phyloP scores from a whole-genome alignment of 2,113 vertebrate species.

The Synchiropus splendidus region DNA sequence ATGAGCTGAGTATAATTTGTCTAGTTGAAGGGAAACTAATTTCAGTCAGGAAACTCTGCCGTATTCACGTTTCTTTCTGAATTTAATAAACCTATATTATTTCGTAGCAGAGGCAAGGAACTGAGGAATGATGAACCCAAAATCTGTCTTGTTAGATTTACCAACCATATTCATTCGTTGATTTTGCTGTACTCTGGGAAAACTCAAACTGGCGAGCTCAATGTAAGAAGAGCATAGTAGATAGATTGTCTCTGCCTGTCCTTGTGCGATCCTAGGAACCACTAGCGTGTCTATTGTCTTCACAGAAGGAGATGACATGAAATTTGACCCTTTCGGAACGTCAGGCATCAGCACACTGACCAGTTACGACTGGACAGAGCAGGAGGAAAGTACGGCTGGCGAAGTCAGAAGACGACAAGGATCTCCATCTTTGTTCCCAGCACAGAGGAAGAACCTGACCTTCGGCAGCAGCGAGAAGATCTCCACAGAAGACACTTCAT shows the following conservation, averaged over 20 bases:
- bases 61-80: no score
- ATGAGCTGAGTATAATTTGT: no score
- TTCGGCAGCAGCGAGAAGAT: constrained; percentile 84
- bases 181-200: no score
- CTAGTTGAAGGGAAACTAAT: no score
- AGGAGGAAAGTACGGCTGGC: constrained; percentile 66
- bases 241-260: constrained; percentile 14
- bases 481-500: constrained; percentile 62
- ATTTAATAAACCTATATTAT: no score
- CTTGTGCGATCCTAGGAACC: constrained; percentile 42
- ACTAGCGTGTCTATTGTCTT: constrained; percentile 65
- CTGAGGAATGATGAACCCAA: no score
- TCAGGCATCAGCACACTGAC: constrained; percentile 73
- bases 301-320: constrained; percentile 89
- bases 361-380: constrained; percentile 84
- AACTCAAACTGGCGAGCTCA: no score
- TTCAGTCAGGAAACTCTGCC: no score
- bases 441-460: constrained; percentile 77
- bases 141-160: no score
- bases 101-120: no score
- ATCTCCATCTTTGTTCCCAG: constrained; percentile 51
- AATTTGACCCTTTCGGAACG: constrained; percentile 81
- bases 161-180: no score
- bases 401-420: constrained; percentile 65
- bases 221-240: constrained; percentile 2